These are phyloP conservation scores for Lophura nycthemera DNA, from an alignment of 2,113 vertebrate genomes.

Conservation along the genomic window DNA sequence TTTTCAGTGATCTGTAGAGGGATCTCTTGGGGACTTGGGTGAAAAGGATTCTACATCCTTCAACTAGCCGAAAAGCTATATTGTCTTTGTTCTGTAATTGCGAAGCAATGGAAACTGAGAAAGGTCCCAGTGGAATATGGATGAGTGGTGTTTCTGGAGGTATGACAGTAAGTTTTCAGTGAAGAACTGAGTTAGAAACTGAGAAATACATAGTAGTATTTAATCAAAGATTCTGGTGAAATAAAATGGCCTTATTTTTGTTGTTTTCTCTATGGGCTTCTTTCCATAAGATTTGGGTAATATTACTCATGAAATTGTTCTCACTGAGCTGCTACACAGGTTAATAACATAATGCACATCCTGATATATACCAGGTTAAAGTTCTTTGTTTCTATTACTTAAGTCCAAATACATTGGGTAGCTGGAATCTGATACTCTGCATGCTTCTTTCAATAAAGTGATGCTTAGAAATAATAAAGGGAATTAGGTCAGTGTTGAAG, in stretches of 20 bases:
- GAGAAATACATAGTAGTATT: neutral
- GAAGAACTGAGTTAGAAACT: neutral
- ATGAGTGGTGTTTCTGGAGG: neutral
- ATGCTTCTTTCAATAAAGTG: neutral
- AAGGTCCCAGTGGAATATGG: neutral
- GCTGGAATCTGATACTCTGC: neutral
- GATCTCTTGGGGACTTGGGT: neutral
- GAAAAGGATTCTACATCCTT: neutral
- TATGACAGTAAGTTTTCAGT: neutral
- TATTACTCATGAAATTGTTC: neutral
- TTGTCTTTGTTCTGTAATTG: constrained; percentile 4
- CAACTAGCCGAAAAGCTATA: neutral
- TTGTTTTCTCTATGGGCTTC: neutral
- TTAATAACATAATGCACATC: neutral
- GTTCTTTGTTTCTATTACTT: neutral
- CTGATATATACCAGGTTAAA: neutral
- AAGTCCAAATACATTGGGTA: neutral
- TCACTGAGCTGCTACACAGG: neutral
- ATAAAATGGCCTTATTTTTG: neutral
- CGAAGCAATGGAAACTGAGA: neutral
- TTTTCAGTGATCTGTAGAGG: neutral
- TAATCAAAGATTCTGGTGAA: neutral
- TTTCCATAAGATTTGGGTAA: neutral
- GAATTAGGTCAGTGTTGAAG: neutral
- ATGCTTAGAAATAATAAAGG: neutral